Conservation (phyloP, 2,113 vertebrate genomes). For the Syrrhaptes paradoxus region DNA sequence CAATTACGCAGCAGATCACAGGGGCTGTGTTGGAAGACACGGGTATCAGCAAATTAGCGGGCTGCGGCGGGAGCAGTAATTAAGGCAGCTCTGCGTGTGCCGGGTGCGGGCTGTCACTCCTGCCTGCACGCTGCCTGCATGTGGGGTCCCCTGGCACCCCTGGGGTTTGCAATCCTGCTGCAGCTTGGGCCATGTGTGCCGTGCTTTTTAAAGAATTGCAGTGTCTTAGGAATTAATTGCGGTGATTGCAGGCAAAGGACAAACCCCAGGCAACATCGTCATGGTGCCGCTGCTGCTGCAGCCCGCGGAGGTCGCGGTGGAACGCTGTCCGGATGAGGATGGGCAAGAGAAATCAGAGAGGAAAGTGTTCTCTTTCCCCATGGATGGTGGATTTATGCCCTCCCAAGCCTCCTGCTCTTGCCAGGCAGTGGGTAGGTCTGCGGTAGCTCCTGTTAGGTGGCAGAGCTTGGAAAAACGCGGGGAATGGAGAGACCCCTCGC, state of each 20-base stretch:
- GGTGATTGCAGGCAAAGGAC: not conserved
- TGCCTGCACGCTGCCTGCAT: not conserved
- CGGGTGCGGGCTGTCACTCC: not conserved
- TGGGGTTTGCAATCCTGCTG: not conserved
- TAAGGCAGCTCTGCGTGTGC: not conserved
- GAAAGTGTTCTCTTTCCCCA: not conserved
- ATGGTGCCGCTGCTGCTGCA: not conserved
- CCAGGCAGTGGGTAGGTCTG: not conserved
- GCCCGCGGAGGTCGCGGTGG: accelerated
- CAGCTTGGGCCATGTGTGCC: accelerated
- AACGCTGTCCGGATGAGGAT: accelerated
- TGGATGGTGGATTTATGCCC: not conserved
- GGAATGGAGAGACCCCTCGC: accelerated
- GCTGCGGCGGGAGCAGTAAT: not conserved
- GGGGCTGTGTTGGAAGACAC: not conserved
- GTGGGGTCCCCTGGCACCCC: not conserved
- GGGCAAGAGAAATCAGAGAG: not conserved
- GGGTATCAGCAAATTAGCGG: slow-evolving; percentile 34
- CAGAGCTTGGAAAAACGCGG: not conserved
- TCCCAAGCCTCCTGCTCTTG: not conserved
- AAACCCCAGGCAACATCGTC: not conserved
- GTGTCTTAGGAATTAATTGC: not conserved
- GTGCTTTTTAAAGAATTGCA: not conserved
- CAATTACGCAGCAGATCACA: not conserved
- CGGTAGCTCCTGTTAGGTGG: not conserved